phyloP scores from a whole-genome alignment of 2,888 invertebrate genomes.

The Epirrita christyi region DNA sequence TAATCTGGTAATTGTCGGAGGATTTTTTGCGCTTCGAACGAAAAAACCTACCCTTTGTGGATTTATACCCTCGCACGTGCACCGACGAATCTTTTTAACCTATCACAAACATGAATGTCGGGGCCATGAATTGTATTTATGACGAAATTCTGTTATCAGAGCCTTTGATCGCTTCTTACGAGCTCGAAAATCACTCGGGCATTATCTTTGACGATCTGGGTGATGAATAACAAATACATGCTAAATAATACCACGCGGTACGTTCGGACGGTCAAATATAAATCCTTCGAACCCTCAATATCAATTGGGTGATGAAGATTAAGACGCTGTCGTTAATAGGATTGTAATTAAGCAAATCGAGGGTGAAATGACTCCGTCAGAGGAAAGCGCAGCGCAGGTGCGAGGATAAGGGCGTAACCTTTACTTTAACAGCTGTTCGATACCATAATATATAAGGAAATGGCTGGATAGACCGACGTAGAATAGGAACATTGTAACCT shows the following conservation, averaged over 20 bases:
- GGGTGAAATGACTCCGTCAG: constrained; percentile 54
- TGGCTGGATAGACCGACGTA: constrained; percentile 57
- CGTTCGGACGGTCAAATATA: constrained; percentile 53
- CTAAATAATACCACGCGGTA: constrained; percentile 46
- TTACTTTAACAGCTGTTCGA: constrained; percentile 73
- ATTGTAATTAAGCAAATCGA: constrained; percentile 69
- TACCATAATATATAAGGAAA: constrained; percentile 60
- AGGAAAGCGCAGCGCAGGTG: constrained; percentile 74
- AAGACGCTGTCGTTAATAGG: constrained; percentile 70
- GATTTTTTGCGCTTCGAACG: constrained; percentile 65
- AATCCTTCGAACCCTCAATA: constrained; percentile 53
- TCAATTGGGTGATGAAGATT: constrained; percentile 56
- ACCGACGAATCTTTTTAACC: constrained; percentile 64
- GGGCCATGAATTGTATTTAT: constrained; percentile 57
- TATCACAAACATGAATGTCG: constrained; percentile 59
- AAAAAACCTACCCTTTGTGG: constrained; percentile 72
- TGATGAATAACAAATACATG: constrained; percentile 50
- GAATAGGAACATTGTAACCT: constrained; percentile 54
- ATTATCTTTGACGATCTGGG: constrained; percentile 46
- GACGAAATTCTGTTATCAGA: constrained; percentile 63
- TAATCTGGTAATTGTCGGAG: constrained; percentile 79
- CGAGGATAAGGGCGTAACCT: constrained; percentile 75
- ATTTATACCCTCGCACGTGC: constrained; percentile 76
- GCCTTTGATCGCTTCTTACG: constrained; percentile 42
- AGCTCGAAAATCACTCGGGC: constrained; percentile 45